Percentiles rank a stretch among this genome's conserved stretches.
Evolutionary conservation across 2,888 invertebrate species (phyloP).

Genomic region (Melieria crassipennis): DNA sequence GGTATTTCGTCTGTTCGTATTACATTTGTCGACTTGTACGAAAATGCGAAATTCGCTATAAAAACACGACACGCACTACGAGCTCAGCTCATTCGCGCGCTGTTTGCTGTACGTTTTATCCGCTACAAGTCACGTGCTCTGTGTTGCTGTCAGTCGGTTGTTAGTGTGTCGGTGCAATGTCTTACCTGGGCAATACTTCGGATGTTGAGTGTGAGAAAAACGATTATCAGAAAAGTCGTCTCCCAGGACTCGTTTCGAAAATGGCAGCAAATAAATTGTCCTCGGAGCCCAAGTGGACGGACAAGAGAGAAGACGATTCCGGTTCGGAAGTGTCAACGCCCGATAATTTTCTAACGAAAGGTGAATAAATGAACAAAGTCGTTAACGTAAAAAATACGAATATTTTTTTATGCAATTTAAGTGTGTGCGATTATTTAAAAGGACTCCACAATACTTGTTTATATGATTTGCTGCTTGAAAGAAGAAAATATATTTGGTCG

Average conservation of each 20-base stretch:
- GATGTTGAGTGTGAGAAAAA: conserved; percentile 65
- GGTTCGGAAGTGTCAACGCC: conserved; percentile 83
- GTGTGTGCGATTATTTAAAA: too few relatives aligned
- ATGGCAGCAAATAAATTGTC: conserved; percentile 61
- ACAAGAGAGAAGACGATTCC: conserved; percentile 74
- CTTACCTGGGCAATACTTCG: conserved; percentile 63
- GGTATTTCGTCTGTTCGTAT: too few relatives aligned
- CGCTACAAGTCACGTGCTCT: not conserved
- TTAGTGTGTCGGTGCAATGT: conserved; percentile 50
- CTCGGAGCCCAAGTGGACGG: conserved; percentile 61
- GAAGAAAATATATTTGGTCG: too few relatives aligned
- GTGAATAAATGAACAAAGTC: conserved; percentile 53
- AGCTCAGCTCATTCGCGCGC: conserved; percentile 8
- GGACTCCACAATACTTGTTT: too few relatives aligned
- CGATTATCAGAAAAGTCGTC: conserved; percentile 54
- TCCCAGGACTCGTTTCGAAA: conserved; percentile 58
- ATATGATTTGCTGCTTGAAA: too few relatives aligned
- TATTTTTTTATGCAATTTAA: too few relatives aligned
- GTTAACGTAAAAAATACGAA: too few relatives aligned
- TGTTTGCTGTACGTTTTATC: not conserved
- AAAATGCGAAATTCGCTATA: conserved; percentile 5
- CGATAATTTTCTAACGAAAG: conserved; percentile 82
- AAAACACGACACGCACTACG: conserved; percentile 3
- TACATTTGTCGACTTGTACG: too few relatives aligned
- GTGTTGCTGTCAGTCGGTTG: not conserved